phyloP scores from a whole-genome alignment of 2,797 vertebrate genomes.

The Pteropus rufus region DNA sequence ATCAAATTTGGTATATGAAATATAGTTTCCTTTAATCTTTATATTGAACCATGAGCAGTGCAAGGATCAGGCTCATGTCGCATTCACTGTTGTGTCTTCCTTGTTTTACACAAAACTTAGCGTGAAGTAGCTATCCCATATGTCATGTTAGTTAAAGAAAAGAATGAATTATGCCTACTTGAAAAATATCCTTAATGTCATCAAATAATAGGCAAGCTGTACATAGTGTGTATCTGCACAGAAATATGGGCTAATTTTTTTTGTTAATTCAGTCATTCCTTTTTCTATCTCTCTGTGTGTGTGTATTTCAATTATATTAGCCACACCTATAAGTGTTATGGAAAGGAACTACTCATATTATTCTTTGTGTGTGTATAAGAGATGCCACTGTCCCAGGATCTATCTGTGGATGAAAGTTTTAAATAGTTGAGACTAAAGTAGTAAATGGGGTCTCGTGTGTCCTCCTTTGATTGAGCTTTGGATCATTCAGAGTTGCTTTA shows the following conservation, averaged over 20 bases:
- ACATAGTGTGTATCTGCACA: not conserved
- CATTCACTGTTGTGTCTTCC: not conserved
- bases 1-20: not conserved
- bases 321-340: not conserved
- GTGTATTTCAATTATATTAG: not conserved
- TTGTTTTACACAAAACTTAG: not conserved
- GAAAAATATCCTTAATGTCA: not conserved
- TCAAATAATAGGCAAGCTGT: not conserved
- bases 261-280: not conserved
- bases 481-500: constrained; percentile 36
- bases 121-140: not conserved
- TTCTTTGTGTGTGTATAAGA: not conserved
- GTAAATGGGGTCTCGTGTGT: not conserved
- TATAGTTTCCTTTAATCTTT: not conserved
- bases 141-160: not conserved
- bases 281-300: not conserved
- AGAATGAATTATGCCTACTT: not conserved
- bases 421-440: not conserved
- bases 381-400: not conserved
- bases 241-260: not conserved
- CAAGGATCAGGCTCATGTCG: not conserved
- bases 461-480: constrained; percentile 22
- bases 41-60: not conserved
- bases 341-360: not conserved
- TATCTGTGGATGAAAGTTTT: not conserved